phyloP scores from a whole-genome alignment of 2,113 vertebrate species.

The Hyperoodon ampullatus region DNA sequence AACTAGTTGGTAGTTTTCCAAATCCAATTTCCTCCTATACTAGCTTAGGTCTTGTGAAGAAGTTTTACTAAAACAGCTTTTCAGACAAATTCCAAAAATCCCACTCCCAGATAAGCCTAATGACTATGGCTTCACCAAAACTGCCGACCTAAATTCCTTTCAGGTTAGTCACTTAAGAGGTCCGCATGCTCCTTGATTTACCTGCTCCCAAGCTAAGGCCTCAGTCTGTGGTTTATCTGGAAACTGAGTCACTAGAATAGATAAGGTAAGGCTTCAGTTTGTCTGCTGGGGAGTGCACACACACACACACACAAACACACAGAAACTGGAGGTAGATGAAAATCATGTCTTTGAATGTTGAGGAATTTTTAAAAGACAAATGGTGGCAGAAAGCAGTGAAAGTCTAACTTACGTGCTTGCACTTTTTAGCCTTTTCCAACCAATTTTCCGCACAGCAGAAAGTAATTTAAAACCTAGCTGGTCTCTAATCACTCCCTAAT shows the following conservation, averaged over 20 bases:
- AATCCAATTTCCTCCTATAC: background rate
- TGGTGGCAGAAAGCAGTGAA: background rate
- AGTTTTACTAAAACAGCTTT: constrained; percentile 15
- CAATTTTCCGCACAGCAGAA: background rate
- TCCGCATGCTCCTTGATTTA: background rate
- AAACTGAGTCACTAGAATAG: background rate
- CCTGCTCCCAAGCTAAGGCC: background rate
- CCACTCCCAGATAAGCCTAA: background rate
- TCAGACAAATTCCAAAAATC: background rate
- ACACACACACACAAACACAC: too few species aligned
- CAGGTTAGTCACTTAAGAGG: background rate
- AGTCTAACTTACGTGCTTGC: background rate
- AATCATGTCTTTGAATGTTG: background rate
- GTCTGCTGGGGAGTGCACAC: background rate
- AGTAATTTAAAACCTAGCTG: background rate
- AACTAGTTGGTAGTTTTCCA: background rate
- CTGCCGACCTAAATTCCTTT: background rate
- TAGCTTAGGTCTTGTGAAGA: background rate
- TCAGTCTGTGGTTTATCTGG: background rate
- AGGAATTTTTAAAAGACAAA: background rate
- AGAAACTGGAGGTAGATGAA: background rate
- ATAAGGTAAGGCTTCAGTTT: background rate
- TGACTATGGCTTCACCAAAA: background rate
- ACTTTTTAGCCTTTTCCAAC: background rate
- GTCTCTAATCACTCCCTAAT: background rate